Conservation (phyloP, 2,888 invertebrate species). For the Acheta domesticus region DNA sequence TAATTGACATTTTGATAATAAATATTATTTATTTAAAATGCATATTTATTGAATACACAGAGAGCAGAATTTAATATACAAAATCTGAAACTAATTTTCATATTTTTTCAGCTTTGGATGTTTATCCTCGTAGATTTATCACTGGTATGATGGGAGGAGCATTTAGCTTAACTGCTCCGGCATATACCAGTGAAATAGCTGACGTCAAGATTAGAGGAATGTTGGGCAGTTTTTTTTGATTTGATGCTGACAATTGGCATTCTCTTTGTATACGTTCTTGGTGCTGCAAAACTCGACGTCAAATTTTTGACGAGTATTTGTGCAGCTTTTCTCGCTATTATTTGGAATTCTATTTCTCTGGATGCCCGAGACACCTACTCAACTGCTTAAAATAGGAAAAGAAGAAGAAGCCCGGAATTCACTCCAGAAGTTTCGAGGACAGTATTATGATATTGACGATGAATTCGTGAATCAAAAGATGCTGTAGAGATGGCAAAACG, state of each 20-base stretch:
- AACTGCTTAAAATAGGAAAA: conserved; percentile 38
- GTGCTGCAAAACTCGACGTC: conserved; percentile 56
- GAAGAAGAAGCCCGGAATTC: conserved; percentile 65
- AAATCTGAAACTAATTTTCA: too few species aligned
- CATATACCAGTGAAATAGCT: conserved; percentile 83
- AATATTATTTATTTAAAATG: too few species aligned
- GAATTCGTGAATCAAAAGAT: conserved; percentile 62
- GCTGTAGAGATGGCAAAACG: conserved; percentile 53
- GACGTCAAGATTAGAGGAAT: conserved; percentile 78
- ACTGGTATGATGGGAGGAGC: conserved; percentile 75
- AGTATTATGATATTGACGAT: conserved; percentile 60
- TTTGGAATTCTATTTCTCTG: conserved; percentile 70
- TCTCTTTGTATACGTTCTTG: conserved; percentile 69
- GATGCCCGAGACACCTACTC: conserved; percentile 85
- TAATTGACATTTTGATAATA: too few species aligned
- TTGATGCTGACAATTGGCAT: conserved; percentile 82
- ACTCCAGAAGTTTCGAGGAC: conserved; percentile 69
- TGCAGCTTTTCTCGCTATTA: conserved; percentile 60
- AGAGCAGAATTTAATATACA: too few species aligned
- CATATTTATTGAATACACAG: too few species aligned
- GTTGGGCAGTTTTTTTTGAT: conserved; percentile 81
- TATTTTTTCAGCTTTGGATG: background rate
- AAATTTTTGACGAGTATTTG: conserved; percentile 57
- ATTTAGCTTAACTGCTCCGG: conserved; percentile 77
- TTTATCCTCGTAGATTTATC: conserved; percentile 57